Evolutionary conservation across 2,113 vertebrate species (phyloP), one percentile per base, ranked within the genome.

Genomic region (Gadus chalcogrammus): DNA sequence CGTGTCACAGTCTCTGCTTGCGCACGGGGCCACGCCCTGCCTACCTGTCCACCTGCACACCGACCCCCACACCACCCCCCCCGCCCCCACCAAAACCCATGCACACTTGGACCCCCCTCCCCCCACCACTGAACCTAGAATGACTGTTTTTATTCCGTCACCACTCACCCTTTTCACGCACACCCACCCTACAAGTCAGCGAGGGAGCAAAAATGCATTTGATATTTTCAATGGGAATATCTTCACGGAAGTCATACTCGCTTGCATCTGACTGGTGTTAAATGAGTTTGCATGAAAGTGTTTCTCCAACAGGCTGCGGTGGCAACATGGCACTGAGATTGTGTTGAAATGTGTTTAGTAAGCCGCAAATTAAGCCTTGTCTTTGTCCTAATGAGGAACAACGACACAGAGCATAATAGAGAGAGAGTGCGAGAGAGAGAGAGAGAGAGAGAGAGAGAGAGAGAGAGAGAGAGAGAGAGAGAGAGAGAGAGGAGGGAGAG

Each of bases 21-120:
- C 87, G 87, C 90, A 91, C 87, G 88, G 88, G 87, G 88, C 87
- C 88, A 90, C 88, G 85, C 88, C 87, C 87, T 88, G 85, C 88
- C 85, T 89, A 85, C 91, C 87, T 89, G 87, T 87, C 83, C 80
- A 82, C 82, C 79, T 83, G 76, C 78, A 84, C 88, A 16, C 72
- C 81, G 62, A 74, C 67, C 55, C 15, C n/a, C 55, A 17, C 1
- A 2, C 5, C 55, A 58, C 15, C 55, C 15, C 4, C 55, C 7
- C 15, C 55, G 1, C 15, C 1, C 55, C 5, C 15, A 17, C 55
- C 15, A 9, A 58, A n/a, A 16, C 55, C 55, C 18, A 18, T 12
- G 42, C 42, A 13, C 12, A 48, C 8, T 7, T 9, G 42, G 6
- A 48, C 42, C 42, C 42, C 42, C 42, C 42, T 9, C 9, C 42